Base-by-base conservation (phyloP, 2,797 vertebrate genomes). In the Sibirionetta formosa region DNA sequence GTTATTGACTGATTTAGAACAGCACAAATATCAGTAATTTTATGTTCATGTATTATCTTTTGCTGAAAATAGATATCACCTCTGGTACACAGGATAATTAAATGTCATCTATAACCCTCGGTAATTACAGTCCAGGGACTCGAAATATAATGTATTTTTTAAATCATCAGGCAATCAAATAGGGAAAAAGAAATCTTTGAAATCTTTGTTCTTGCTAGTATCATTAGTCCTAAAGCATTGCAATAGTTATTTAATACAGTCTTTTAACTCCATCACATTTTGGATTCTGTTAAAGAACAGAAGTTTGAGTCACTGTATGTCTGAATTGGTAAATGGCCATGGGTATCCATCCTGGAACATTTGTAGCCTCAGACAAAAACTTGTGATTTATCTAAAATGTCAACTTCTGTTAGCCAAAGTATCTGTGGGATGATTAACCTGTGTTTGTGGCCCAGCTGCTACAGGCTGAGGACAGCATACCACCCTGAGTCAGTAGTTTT, bases 371-470 rank as follows among this genome's bases (percentile, higher is more conserved):
- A 69, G 65, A 3, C 9, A 82, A 70, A 27, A 66, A 44, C 11
- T 82, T 86, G 35, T 73, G 14, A 60, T 22, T 70, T 86, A 48
- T 48, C 20, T 70, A 40, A 95, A 92, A 79, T 44, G 22, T 60
- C n/a, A 11, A 38, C 1, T 72, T 84, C 10, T 56, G 46, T 68
- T 64, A 80, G n/a, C 20, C 60, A 80, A 44, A 91, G 31, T 0
- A 1, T 1, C 24, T 82, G 12, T 4, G 2, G 19, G 51, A 60
- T 86, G 22, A 84, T 92, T 77, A 73, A 76, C 64, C 54, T 70
- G 2, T 36, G 48, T 33, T 79, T 84, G 72, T 80, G 60, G 36
- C 51, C 46, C 51, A 72, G 44, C 38, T 79, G 57, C 24, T 35
- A 11, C 26, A 66, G 58, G 7, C 65, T 83, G 61, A 77, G 60